These are phyloP conservation scores for Anadara kagoshimensis DNA, from an alignment of 1,140 invertebrate genomes.

Conservation along the genomic window DNA sequence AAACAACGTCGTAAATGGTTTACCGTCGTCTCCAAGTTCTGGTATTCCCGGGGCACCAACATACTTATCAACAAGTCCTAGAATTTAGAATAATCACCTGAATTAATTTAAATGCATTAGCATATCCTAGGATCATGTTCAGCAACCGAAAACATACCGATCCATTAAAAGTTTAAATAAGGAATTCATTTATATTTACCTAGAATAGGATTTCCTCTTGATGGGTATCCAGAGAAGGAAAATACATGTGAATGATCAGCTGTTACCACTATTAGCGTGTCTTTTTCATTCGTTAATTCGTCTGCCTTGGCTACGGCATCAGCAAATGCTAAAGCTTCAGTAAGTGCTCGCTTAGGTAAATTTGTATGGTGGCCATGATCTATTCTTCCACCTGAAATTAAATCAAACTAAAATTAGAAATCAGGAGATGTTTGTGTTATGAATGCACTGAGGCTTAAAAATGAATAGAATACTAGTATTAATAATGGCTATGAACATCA, in stretches of 20 bases:
- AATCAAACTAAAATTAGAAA: background rate
- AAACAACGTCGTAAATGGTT: constrained; percentile 70
- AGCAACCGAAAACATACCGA: too few relatives aligned
- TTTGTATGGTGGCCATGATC: constrained; percentile 92
- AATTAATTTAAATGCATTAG: too few relatives aligned
- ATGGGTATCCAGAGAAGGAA: constrained; percentile 61
- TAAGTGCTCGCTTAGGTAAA: constrained; percentile 83
- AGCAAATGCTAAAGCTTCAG: constrained; percentile 86
- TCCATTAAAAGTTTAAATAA: too few relatives aligned
- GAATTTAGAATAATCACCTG: too few relatives aligned
- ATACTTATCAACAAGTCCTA: constrained; percentile 11
- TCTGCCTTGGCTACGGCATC: constrained; percentile 80
- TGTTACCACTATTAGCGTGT: constrained; percentile 91
- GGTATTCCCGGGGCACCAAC: too few relatives aligned
- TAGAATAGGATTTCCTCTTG: constrained; percentile 66
- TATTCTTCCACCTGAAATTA: constrained; percentile 76
- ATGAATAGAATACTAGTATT: too few relatives aligned
- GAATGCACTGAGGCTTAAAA: too few relatives aligned
- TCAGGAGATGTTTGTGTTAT: too few relatives aligned
- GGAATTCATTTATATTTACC: constrained; percentile 51
- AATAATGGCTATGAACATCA: too few relatives aligned
- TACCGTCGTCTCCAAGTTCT: constrained; percentile 45
- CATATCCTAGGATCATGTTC: too few relatives aligned
- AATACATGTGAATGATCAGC: constrained; percentile 84
- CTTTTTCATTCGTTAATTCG: constrained; percentile 76